A percentile compares a stretch with the other conserved stretches of the same genome.
phyloP scores from a whole-genome alignment of 2,797 vertebrate species.

The Buceros bicornis region DNA sequence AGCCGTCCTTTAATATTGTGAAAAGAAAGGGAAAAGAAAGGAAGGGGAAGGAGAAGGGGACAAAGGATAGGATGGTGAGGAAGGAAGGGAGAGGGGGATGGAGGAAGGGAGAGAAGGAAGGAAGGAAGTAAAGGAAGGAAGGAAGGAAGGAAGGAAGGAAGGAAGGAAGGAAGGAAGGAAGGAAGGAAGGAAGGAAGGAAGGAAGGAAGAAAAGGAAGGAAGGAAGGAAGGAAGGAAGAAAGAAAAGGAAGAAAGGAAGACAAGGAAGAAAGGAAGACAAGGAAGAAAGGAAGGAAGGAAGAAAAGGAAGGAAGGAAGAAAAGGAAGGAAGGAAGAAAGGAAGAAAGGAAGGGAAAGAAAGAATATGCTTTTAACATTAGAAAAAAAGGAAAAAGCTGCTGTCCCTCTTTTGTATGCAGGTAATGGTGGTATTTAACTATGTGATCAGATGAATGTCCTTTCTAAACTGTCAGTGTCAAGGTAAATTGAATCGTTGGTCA shows the following conservation, averaged over 20 bases:
- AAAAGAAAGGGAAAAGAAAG: neutral
- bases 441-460: constrained; percentile 60
- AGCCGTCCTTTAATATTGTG: neutral
- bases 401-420: neutral
- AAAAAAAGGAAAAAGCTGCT: neutral
- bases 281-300: neutral
- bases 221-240: too few species aligned
- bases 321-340: too few species aligned
- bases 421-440: neutral
- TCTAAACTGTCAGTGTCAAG: constrained; percentile 53
- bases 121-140: neutral
- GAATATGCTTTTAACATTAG: neutral
- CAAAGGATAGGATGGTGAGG: too few species aligned
- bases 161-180: too few species aligned
- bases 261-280: too few species aligned
- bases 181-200: neutral
- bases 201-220: fast-evolving
- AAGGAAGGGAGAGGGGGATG: too few species aligned
- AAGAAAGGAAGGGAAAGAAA: too few species aligned
- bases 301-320: too few species aligned
- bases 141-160: neutral
- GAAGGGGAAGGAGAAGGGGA: too few species aligned
- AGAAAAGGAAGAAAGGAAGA: fast-evolving
- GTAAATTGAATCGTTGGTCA: constrained; percentile 71
- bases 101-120: too few species aligned